Evolutionary conservation across 53 echinoderm and acorn worm genomes (phyloP).

Genomic region (Holothuria scabra): DNA sequence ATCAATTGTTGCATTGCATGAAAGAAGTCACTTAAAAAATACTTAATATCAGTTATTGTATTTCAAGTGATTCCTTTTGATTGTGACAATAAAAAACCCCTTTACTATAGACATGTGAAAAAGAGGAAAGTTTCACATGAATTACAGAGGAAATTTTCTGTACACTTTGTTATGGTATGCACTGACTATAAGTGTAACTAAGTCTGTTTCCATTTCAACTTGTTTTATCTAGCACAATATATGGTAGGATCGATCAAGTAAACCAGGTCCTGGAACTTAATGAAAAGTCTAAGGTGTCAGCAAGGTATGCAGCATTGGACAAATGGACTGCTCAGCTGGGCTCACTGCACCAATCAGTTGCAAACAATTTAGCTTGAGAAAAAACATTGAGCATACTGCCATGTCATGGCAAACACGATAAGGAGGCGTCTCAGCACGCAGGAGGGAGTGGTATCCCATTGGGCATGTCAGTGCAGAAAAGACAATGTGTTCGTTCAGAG

Average conservation of each 20-base stretch:
- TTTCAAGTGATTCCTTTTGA: no score
- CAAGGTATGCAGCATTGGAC: constrained; percentile 90
- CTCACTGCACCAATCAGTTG: constrained; percentile 96
- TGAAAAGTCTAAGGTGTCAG: constrained; percentile 88
- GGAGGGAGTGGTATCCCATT: no score
- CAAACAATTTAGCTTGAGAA: constrained; percentile 97
- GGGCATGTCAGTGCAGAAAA: no score
- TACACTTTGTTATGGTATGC: neutral
- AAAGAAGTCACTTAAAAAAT: no score
- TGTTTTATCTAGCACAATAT: constrained; percentile 81
- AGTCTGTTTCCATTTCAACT: neutral
- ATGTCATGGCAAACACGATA: no score
- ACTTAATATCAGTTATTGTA: no score
- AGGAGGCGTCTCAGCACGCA: no score
- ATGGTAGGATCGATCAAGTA: constrained; percentile 98
- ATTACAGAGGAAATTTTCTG: neutral
- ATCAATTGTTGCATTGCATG: no score
- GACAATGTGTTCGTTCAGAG: no score
- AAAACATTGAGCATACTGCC: neutral
- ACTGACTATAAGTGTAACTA: neutral
- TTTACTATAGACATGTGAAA: no score
- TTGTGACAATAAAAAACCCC: no score
- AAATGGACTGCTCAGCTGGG: constrained; percentile 95
- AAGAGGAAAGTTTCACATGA: neutral
- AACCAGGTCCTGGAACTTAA: constrained; percentile 95